Base-by-base conservation (phyloP, 2,888 invertebrate species). In the Plebejus anna region DNA sequence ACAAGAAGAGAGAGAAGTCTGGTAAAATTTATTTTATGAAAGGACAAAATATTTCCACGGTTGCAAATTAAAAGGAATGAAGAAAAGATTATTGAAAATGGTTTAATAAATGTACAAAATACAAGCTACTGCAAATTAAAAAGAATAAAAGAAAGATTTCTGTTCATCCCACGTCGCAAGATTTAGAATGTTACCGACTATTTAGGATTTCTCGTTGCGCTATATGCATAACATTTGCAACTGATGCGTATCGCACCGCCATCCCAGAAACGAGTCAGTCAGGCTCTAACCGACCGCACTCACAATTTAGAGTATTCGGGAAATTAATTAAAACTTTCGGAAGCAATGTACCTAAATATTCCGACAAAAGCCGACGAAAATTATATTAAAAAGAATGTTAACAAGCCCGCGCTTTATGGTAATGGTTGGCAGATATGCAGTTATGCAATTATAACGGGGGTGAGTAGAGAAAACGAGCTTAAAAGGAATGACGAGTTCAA, bases 201-300 rank as follows among this genome's bases (percentile, higher is more conserved):
- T 81, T 81, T 77, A 76, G 79, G 79, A 80, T 79, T 81, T 77
- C 80, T 77, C 80, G 80, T 77, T 80, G 80, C 80, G 80, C 78
- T 75, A 78, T 78, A 82, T 81, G 82, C 83, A 81, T 82, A 82
- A 81, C 81, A 82, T 82, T 81, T 82, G 79, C 80, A 77, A 78
- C 80, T 79, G 82, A 82, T 81, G 79, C 81, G 80, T 82, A 82
- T 82, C 81, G 82, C 84, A 85, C 85, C 86, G 82, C 80, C 85
- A 84, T 55, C 55, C 55, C 84, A 84, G 32, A 36, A 66, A 71
- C 71, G 71, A 71, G 71, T 71, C 71, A 6, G 66, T 13, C 32
- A 28, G 66, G 66, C 66, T 66, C 11, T 66, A 32, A 66, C 66
- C 66, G 66, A 66, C 61, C 28, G 61, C 66, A 42, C 42, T 42